phyloP scores from a whole-genome alignment of 2,113 vertebrate species.

The Thomomys bottae region DNA sequence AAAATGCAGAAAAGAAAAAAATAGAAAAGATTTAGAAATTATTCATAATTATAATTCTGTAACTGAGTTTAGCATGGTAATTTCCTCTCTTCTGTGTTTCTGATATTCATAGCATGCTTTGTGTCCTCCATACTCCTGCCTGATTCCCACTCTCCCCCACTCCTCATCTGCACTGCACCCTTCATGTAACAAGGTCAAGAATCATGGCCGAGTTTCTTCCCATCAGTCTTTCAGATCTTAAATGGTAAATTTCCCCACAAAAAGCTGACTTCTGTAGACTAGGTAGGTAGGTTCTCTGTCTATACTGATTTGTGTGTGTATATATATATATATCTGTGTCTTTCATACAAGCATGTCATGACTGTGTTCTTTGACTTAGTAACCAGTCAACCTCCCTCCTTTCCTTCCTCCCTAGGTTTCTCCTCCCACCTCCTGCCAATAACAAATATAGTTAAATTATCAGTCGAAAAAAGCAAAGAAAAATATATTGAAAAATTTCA shows the following conservation, averaged over 20 bases:
- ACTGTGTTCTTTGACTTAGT: background rate
- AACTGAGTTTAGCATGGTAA: background rate
- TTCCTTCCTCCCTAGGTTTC: too few species aligned
- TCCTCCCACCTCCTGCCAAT: too few species aligned
- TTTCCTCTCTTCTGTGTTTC: background rate
- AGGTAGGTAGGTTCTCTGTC: background rate
- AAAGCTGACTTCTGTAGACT: background rate
- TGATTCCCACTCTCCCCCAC: too few species aligned
- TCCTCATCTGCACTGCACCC: background rate
- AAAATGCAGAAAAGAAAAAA: slow-evolving; percentile 1
- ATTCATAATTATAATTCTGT: slow-evolving; percentile 2
- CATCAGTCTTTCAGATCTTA: background rate
- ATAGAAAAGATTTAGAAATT: background rate
- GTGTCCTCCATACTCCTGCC: background rate
- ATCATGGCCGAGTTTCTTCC: background rate
- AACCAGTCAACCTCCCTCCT: too few species aligned
- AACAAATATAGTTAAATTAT: too few species aligned
- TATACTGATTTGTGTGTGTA: accelerated
- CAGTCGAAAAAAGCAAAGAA: too few species aligned
- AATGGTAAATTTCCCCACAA: background rate
- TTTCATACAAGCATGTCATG: background rate
- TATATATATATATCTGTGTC: background rate
- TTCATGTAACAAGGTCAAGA: background rate
- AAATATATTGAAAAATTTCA: too few species aligned
- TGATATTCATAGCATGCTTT: background rate